These are phyloP conservation scores for Drosophila atripex DNA, from an alignment of 2,888 invertebrate genomes.

Conservation along the genomic window DNA sequence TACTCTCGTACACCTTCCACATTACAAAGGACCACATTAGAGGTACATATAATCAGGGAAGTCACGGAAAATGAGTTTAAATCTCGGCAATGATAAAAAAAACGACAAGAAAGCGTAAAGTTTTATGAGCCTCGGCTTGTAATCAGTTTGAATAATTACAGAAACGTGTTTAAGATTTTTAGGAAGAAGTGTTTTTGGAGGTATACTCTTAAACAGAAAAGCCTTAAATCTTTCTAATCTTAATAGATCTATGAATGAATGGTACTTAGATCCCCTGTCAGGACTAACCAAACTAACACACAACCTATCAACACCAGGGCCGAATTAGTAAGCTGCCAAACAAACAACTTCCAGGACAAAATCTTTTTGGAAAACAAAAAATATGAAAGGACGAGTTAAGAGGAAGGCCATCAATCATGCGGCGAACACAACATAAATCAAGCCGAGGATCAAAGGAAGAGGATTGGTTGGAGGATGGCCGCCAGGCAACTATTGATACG, in stretches of 20 bases:
- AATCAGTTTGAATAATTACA: conserved; percentile 78
- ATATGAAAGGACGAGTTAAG: conserved; percentile 35
- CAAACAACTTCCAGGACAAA: conserved; percentile 39
- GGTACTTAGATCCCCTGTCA: not conserved
- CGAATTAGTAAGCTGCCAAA: conserved; percentile 49
- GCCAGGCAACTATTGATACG: conserved; percentile 48
- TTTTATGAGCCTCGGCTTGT: conserved; percentile 63
- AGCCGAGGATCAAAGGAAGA: conserved; percentile 49
- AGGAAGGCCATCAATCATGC: conserved; percentile 78
- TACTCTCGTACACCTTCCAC: conserved; percentile 61
- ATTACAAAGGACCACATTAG: conserved; percentile 59
- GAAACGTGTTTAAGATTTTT: conserved; percentile 59
- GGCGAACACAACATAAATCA: conserved; percentile 81
- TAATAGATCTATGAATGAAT: no score
- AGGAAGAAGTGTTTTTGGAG: no score
- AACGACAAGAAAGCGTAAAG: conserved; percentile 38
- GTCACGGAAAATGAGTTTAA: conserved; percentile 72
- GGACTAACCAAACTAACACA: not conserved
- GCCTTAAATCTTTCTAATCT: no score
- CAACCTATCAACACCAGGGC: not conserved
- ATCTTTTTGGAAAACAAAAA: conserved; percentile 39
- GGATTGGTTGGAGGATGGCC: conserved; percentile 13
- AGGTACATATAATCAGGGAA: conserved; percentile 35
- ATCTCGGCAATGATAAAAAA: conserved; percentile 65
- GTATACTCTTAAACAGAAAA: no score